phyloP scores from a whole-genome alignment of 2,113 vertebrate species.

The Sturnira hondurensis region DNA sequence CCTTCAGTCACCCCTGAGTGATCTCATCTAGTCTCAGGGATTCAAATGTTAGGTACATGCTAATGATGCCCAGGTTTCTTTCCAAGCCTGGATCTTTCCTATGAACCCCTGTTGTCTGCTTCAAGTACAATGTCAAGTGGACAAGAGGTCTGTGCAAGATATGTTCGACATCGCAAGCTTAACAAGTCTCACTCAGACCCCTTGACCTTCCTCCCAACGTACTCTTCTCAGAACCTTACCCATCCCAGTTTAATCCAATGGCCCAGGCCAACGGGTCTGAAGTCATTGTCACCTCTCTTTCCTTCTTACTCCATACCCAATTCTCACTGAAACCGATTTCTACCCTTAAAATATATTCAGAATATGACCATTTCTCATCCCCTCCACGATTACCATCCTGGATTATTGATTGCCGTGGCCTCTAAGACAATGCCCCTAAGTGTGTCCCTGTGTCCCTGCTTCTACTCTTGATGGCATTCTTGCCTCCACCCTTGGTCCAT shows the following conservation, averaged over 20 bases:
- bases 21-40: background rate
- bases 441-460: background rate
- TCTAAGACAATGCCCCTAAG: background rate
- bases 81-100: background rate
- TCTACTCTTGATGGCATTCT: background rate
- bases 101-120: background rate
- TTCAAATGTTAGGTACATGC: background rate
- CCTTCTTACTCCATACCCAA: background rate
- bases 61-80: background rate
- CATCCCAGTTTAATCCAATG: background rate
- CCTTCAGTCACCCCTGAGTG: background rate
- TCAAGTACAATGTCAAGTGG: background rate
- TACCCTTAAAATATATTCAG: background rate
- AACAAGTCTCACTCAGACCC: background rate
- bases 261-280: background rate
- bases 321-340: slow-evolving; percentile 5
- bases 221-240: background rate
- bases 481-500: background rate
- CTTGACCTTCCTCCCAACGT: background rate
- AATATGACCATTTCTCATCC: background rate
- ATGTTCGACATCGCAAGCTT: background rate
- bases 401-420: background rate
- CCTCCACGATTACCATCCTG: background rate
- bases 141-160: background rate
- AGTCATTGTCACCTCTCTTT: background rate